Evolutionary conservation across 2,797 vertebrate species (phyloP).

Genomic region (Microctenopoma lineatum): DNA sequence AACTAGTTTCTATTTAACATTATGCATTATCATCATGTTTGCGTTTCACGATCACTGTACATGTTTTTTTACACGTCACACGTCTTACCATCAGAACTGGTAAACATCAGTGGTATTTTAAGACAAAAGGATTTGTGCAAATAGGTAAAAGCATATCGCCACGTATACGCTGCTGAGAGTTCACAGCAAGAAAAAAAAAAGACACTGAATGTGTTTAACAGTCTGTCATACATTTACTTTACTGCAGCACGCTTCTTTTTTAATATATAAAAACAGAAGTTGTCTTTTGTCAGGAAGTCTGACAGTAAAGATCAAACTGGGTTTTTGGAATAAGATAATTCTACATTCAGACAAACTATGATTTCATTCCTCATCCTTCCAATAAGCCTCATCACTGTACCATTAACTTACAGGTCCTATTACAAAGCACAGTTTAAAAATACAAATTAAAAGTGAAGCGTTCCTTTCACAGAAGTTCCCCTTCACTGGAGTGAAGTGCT

Average conservation of each 20-base stretch:
- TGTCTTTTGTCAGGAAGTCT: conserved; percentile 7
- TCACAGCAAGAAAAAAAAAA: conserved; percentile 38
- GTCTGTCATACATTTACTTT: neutral
- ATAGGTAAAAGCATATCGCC: conserved; percentile 39
- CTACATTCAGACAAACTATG: conserved; percentile 49
- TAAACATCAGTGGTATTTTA: conserved; percentile 62
- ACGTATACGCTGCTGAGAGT: conserved; percentile 29
- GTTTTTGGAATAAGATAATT: conserved; percentile 22
- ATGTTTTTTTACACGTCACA: conserved; percentile 53
- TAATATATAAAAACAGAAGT: neutral
- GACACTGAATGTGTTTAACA: conserved; percentile 21
- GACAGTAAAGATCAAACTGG: conserved; percentile 16
- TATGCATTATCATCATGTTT: conserved; percentile 18
- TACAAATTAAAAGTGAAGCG: conserved; percentile 7
- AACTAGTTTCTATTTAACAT: conserved; percentile 30
- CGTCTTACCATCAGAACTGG: conserved; percentile 56
- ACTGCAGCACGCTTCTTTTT: neutral
- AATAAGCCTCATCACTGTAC: conserved; percentile 56
- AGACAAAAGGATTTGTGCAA: conserved; percentile 67
- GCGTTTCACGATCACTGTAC: conserved; percentile 45
- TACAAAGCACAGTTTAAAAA: conserved; percentile 23
- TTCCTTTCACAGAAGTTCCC: conserved; percentile 28
- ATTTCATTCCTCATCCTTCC: conserved; percentile 19
- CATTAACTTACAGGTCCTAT: conserved; percentile 45
- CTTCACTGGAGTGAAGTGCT: conserved; percentile 29